Conservation (phyloP, 2,113 vertebrate species). For the Elachura formosa region DNA sequence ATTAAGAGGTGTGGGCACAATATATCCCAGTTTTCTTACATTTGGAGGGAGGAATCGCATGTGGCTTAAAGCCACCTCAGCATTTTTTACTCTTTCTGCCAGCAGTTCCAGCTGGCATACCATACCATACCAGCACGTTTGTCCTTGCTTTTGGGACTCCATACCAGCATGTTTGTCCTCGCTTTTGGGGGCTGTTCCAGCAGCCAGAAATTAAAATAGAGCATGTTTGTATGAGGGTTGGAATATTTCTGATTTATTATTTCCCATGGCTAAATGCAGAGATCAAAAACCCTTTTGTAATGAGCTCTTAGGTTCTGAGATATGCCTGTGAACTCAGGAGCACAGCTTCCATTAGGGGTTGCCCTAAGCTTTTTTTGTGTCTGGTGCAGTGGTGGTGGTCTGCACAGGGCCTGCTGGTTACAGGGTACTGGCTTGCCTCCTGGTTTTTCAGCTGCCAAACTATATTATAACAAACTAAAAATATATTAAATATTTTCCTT, state of each 20-base stretch:
- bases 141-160: neutral
- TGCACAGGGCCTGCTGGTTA: neutral
- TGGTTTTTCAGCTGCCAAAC: constrained; percentile 62
- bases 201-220: neutral
- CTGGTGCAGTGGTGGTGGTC: neutral
- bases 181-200: neutral
- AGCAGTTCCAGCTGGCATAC: neutral
- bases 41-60: neutral
- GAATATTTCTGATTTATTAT: neutral
- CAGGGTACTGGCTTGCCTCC: constrained; percentile 37
- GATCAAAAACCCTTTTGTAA: neutral
- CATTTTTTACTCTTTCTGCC: neutral
- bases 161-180: neutral
- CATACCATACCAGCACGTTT: too few relatives aligned
- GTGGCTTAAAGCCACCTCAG: neutral
- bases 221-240: neutral
- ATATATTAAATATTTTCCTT: constrained; percentile 71
- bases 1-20: neutral
- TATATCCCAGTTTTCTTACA: neutral
- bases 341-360: neutral
- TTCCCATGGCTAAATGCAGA: neutral
- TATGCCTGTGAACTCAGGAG: neutral
- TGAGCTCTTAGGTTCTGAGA: neutral
- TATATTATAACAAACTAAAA: constrained; percentile 68
- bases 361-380: neutral